A percentile compares a stretch with the other conserved stretches of the same genome.
Conservation (phyloP, 2,113 vertebrate species). For the Carettochelys insculpta region DNA sequence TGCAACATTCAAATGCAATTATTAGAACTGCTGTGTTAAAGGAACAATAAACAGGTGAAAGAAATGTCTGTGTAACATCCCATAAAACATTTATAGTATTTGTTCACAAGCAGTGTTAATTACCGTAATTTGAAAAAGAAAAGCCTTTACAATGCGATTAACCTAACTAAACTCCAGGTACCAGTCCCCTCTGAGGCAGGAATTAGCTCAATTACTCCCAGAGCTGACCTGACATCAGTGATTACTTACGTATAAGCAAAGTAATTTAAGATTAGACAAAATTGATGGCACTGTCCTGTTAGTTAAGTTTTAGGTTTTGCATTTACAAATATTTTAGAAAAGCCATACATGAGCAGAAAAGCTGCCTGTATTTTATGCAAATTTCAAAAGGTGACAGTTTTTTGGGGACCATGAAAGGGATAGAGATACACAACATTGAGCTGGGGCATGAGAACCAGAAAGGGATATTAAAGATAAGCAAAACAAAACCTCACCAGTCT, state of each 20-base stretch:
- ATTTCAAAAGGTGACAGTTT: not conserved
- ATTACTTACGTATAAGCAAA: not conserved
- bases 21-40: not conserved
- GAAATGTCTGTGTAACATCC: not conserved
- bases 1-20: not conserved
- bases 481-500: not conserved
- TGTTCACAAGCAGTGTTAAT: not conserved
- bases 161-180: not conserved
- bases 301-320: not conserved
- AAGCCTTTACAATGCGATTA: not conserved
- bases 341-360: not conserved
- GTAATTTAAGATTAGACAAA: not conserved
- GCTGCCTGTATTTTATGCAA: not conserved
- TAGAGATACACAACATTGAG: not conserved
- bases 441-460: not conserved
- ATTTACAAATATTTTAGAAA: not conserved
- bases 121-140: not conserved
- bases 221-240: not conserved
- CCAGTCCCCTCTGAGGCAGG: not conserved
- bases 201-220: not conserved
- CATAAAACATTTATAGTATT: not conserved
- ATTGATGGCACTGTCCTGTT: not conserved
- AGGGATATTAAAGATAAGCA: not conserved
- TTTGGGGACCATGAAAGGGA: not conserved
- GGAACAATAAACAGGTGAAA: not conserved